Conservation (phyloP, 1,140 invertebrate genomes). For the Bombus pascuorum region DNA sequence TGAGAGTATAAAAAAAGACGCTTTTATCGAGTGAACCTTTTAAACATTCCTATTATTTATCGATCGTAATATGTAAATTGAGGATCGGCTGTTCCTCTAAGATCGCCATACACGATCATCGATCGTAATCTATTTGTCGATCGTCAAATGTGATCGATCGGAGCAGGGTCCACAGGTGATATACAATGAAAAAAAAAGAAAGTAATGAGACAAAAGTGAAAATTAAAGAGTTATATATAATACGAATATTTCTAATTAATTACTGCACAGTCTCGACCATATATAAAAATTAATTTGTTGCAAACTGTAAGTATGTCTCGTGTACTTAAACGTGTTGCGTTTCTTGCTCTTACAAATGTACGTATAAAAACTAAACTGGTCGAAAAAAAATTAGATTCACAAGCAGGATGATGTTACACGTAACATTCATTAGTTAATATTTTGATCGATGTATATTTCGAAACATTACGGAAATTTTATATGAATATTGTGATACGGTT, state of each 20-base stretch:
- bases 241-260: slow-evolving; percentile 42
- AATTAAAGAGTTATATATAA: slow-evolving; percentile 52
- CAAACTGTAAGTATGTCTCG: slow-evolving; percentile 9
- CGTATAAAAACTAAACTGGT: slow-evolving; percentile 9
- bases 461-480: slow-evolving; percentile 31
- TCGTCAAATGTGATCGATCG: slow-evolving; percentile 41
- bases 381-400: neutral
- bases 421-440: slow-evolving; percentile 14
- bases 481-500: slow-evolving; percentile 51
- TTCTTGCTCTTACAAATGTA: slow-evolving; percentile 14
- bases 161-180: slow-evolving; percentile 66
- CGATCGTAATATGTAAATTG: slow-evolving; percentile 51
- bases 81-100: slow-evolving; percentile 38
- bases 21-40: slow-evolving; percentile 46
- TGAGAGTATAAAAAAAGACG: slow-evolving; percentile 12
- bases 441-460: slow-evolving; percentile 12
- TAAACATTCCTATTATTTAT: slow-evolving; percentile 67
- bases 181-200: slow-evolving; percentile 65
- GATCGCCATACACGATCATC: slow-evolving; percentile 25
- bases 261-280: slow-evolving; percentile 19
- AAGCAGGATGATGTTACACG: neutral
- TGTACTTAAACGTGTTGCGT: slow-evolving; percentile 49
- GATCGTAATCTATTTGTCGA: slow-evolving; percentile 24
- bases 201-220: slow-evolving; percentile 40
- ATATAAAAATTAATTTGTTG: slow-evolving; percentile 20